These are phyloP conservation scores for Limanda limanda DNA, from an alignment of 2,113 vertebrate species.

Conservation along the genomic window DNA sequence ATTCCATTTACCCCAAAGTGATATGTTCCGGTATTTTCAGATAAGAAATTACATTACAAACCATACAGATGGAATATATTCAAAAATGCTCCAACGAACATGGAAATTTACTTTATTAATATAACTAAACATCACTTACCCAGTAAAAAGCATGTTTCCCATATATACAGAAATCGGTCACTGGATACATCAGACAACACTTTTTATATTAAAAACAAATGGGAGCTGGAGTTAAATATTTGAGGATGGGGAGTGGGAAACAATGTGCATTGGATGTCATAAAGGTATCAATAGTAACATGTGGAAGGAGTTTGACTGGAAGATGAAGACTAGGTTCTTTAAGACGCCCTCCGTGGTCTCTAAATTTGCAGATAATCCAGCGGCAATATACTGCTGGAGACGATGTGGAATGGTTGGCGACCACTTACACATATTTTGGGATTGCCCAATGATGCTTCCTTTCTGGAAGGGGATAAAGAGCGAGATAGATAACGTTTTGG, in stretches of 20 bases:
- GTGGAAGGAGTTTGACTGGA: slow-evolving; percentile 17
- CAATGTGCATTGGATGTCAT: slow-evolving; percentile 5
- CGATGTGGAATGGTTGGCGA: not conserved
- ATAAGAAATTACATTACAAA: not conserved
- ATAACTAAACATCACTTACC: not conserved
- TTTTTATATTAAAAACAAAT: not conserved
- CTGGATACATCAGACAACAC: not conserved
- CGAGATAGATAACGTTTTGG: not conserved
- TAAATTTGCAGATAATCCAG: not conserved
- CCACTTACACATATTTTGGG: slow-evolving; percentile 1
- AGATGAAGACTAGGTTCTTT: slow-evolving; percentile 1
- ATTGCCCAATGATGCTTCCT: not conserved
- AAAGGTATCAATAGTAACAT: slow-evolving; percentile 9
- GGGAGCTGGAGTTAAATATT: not conserved
- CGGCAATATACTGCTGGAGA: not conserved
- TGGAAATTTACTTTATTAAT: not conserved
- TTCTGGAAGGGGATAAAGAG: slow-evolving; percentile 1
- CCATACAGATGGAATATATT: not conserved
- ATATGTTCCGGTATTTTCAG: too few species aligned
- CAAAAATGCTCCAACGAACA: not conserved
- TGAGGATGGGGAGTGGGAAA: slow-evolving; percentile 2
- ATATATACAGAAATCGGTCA: not conserved
- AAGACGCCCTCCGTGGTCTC: not conserved
- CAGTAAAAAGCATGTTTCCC: not conserved
- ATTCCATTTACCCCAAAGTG: too few species aligned